Base-by-base conservation (phyloP, 2,888 invertebrate genomes). In the Drosophila macrospina region DNA sequence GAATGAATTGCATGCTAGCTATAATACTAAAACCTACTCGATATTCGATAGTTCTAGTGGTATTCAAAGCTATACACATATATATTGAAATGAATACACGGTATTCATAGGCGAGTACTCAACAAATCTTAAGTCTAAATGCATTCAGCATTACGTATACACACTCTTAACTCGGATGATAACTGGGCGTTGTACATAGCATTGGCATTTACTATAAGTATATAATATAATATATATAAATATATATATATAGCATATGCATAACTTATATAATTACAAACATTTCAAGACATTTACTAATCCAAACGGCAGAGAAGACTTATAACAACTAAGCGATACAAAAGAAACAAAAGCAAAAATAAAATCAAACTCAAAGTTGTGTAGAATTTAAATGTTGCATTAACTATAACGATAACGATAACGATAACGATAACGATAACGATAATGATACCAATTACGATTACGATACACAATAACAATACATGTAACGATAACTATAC, bases 301-400 rank as follows among this genome's bases (percentile, higher is more conserved):
- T 47, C 42, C 42, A 64, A 51, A 74, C 69, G 76, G 72, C 68
- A 78, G 83, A 83, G 79, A 82, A 82, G 88, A 82, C 82, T 82
- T 82, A 86, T 88, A 80, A 60, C 42, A 60, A 66, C 54, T 82
- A 82, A 88, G 88, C 70, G 36, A 73, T 41, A 51, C 36, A 39
- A 47, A 45, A 39, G 41, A 52, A 62, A 60, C 47, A 52, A 61
- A 20, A 20, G 20, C 20, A 45, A 39, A 36, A 62, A 60, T 42
- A 52, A 61, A 68, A 65, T 56, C 57, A 80, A 83, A 82, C 77
- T 86, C 65, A 80, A 83, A 86, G 81, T 86, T 84, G 78, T 86
- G 78, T 86, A 82, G 84, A 71, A 64, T 74, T 71, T 64, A 84
- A 80, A 73, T 67, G 63, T 70, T 69, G 69, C 69, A 69, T 50